These are phyloP conservation scores for Drosophila melanica DNA, from an alignment of 1,140 invertebrate species.

Conservation along the genomic window DNA sequence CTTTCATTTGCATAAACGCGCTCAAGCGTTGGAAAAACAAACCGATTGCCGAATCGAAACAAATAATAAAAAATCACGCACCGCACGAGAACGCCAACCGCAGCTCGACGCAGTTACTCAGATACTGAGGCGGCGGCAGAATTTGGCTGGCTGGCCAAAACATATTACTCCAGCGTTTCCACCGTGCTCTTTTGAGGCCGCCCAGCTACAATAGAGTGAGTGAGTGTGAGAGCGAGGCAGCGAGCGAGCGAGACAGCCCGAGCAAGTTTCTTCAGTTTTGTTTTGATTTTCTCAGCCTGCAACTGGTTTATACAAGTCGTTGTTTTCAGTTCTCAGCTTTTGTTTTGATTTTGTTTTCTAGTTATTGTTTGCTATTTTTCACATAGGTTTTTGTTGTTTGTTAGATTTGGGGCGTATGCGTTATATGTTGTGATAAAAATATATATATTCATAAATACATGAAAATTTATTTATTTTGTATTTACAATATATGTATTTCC, in stretches of 20 bases:
- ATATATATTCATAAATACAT: not conserved
- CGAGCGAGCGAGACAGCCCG: conserved; percentile 5
- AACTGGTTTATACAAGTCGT: conserved; percentile 67
- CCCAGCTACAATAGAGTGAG: conserved; percentile 1
- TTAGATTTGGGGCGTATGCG: conserved; percentile 29
- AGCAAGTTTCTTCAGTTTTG: conserved; percentile 59
- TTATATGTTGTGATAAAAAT: not conserved
- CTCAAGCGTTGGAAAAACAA: conserved; percentile 33
- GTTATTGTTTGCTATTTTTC: conserved; percentile 41
- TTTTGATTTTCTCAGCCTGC: conserved; percentile 66
- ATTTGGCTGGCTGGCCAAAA: conserved; percentile 17
- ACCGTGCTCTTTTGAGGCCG: conserved; percentile 6
- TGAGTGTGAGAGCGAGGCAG: not conserved
- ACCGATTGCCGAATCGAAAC: conserved; percentile 29
- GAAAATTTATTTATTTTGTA: not conserved
- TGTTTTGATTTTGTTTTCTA: conserved; percentile 44
- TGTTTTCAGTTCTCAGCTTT: conserved; percentile 37
- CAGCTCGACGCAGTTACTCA: conserved; percentile 63
- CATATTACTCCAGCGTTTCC: conserved; percentile 47
- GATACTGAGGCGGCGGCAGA: conserved; percentile 63
- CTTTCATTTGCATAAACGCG: conserved; percentile 48
- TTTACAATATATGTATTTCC: not conserved
- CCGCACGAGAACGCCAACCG: conserved; percentile 37
- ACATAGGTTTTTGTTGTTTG: not conserved
- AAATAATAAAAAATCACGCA: conserved; percentile 11